A percentile compares a stretch with the other conserved stretches of the same genome.
Conservation (phyloP, 2,888 invertebrate genomes). For the Empis stercorea region DNA sequence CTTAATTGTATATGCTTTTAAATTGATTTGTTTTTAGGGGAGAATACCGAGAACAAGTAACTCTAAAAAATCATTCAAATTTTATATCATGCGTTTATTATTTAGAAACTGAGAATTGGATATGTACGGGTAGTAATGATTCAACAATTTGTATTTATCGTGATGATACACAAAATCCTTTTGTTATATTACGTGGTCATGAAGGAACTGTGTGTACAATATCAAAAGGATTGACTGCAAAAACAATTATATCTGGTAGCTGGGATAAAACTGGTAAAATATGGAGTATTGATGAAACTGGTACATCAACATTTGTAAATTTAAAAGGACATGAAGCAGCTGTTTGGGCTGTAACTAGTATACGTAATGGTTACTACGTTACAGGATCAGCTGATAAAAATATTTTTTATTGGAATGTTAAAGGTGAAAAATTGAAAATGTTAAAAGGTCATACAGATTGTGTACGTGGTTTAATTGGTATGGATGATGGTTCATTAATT, state of each 20-base stretch:
- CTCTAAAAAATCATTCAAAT: conserved; percentile 68
- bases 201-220: conserved; percentile 39
- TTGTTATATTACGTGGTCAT: conserved; percentile 63
- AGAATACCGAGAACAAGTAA: conserved; percentile 50
- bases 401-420: conserved; percentile 67
- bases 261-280: conserved; percentile 85
- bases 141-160: conserved; percentile 67
- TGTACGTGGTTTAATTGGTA: conserved; percentile 64
- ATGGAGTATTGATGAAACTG: conserved; percentile 53
- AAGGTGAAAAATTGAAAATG: conserved; percentile 51
- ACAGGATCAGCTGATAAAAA: conserved; percentile 91
- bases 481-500: conserved; percentile 62
- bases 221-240: conserved; percentile 36
- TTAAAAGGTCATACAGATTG: conserved; percentile 83
- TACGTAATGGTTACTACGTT: conserved; percentile 43
- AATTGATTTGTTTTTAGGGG: conserved; percentile 36
- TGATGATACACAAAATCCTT: conserved; percentile 52
- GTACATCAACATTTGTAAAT: conserved; percentile 41
- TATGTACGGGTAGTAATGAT: conserved; percentile 85
- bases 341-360: conserved; percentile 65
- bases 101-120: conserved; percentile 58
- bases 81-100: conserved; percentile 75
- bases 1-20: no score
- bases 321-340: conserved; percentile 66
- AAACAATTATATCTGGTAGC: conserved; percentile 67